Percentiles rank a stretch among this genome's conserved stretches.
These are phyloP conservation scores for Napeogenes inachia DNA, from an alignment of 2,888 invertebrate species.

Conservation along the genomic window DNA sequence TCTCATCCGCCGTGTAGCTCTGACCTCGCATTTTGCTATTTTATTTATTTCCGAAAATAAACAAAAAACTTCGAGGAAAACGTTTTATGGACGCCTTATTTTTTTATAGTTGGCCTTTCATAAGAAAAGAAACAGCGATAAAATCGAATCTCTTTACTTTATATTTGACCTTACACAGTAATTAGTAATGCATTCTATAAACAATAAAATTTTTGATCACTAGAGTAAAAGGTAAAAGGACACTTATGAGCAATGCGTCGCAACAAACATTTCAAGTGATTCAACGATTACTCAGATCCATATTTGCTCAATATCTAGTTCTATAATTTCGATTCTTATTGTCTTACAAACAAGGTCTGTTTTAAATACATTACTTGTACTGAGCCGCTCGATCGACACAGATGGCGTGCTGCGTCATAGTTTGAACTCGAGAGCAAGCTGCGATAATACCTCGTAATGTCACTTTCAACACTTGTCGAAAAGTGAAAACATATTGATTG, in stretches of 20 bases:
- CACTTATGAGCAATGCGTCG: not conserved
- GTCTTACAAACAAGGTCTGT: not conserved
- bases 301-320: conserved; percentile 26
- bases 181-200: no score
- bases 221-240: not conserved
- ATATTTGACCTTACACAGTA: no score
- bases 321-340: conserved; percentile 16
- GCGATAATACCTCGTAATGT: conserved; percentile 8
- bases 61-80: no score
- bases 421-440: conserved; percentile 21
- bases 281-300: conserved; percentile 35
- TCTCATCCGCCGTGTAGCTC: no score
- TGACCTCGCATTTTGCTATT: no score
- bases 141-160: no score
- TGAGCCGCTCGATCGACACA: conserved; percentile 36
- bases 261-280: conserved; percentile 27
- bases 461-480: conserved; percentile 15
- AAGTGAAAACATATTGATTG: not conserved
- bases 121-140: no score
- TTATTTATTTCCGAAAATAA: no score
- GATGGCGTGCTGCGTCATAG: conserved; percentile 47
- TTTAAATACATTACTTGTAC: conserved; percentile 8
- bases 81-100: no score
- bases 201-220: no score
- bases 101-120: no score